These are phyloP conservation scores for Cyanoramphus novaezelandiae DNA, from an alignment of 2,113 vertebrate species.

Conservation along the genomic window DNA sequence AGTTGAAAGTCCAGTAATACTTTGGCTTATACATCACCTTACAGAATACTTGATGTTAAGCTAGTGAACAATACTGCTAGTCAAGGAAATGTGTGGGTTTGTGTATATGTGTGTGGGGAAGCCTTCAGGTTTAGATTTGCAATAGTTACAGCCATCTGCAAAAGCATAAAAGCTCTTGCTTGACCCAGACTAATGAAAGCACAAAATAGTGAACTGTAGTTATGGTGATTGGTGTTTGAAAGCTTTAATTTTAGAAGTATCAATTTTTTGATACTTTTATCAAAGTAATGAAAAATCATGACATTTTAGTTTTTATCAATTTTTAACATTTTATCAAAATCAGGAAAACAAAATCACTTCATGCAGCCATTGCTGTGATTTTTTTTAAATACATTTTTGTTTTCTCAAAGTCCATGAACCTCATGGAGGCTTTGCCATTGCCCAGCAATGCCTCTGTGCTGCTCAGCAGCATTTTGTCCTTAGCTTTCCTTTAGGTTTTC, in stretches of 20 bases:
- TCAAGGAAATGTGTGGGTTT: background rate
- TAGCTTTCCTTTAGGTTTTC: background rate
- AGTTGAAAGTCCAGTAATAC: background rate
- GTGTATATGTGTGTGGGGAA: rapidly evolving
- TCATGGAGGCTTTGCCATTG: background rate
- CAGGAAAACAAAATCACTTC: background rate
- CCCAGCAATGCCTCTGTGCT: background rate
- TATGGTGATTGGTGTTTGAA: background rate
- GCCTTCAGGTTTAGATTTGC: background rate
- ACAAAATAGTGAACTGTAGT: background rate
- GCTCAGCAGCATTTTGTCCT: background rate
- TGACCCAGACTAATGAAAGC: background rate
- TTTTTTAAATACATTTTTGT: background rate
- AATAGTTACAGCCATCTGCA: background rate
- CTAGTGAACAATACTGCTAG: background rate
- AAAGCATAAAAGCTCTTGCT: background rate
- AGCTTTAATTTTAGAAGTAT: background rate
- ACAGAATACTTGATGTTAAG: background rate
- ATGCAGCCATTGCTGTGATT: background rate
- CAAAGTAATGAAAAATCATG: no score
- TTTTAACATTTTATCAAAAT: no score
- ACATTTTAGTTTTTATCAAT: no score
- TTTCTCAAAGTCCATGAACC: background rate
- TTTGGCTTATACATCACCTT: background rate
- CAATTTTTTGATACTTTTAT: background rate